Evolutionary conservation across 2,888 invertebrate species (phyloP).

Genomic region (Tachina grossa): DNA sequence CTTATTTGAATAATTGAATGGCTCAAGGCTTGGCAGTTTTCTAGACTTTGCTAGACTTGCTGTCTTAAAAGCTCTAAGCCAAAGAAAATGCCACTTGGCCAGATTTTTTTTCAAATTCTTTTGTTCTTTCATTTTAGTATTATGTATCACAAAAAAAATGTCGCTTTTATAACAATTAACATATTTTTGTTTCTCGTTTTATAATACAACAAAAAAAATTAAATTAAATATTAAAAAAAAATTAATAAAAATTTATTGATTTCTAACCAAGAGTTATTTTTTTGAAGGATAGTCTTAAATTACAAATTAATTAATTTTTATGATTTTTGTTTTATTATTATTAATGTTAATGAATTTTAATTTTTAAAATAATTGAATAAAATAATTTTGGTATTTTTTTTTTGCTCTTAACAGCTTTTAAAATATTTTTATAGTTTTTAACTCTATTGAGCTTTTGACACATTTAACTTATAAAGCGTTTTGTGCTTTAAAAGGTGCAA

Average conservation of each 20-base stretch:
- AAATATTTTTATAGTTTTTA: too few relatives aligned
- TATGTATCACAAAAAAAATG: background rate
- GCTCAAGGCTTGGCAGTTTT: constrained; percentile 66
- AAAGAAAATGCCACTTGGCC: constrained; percentile 67
- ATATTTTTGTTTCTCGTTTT: constrained; percentile 43
- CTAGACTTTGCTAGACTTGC: constrained; percentile 67
- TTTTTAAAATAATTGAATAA: background rate
- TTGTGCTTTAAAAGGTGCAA: too few relatives aligned
- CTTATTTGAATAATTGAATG: constrained; percentile 20
- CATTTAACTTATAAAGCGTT: too few relatives aligned
- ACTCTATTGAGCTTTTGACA: too few relatives aligned
- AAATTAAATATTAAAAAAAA: background rate
- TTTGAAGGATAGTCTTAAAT: constrained; percentile 5
- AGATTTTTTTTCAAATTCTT: constrained; percentile 30
- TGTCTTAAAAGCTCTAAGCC: constrained; percentile 55
- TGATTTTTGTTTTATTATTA: constrained; percentile 14
- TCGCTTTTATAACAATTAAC: constrained; percentile 31
- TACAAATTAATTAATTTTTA: constrained; percentile 44
- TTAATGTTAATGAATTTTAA: background rate
- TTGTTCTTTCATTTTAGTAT: constrained; percentile 8
- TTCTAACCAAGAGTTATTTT: constrained; percentile 21
- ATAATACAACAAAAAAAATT: background rate
- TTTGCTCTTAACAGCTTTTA: too few relatives aligned
- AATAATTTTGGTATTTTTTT: too few relatives aligned
- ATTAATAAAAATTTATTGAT: constrained; percentile 22